Evolutionary conservation across 2,888 invertebrate genomes (phyloP).

Genomic region (Caenorhabditis parvicauda): DNA sequence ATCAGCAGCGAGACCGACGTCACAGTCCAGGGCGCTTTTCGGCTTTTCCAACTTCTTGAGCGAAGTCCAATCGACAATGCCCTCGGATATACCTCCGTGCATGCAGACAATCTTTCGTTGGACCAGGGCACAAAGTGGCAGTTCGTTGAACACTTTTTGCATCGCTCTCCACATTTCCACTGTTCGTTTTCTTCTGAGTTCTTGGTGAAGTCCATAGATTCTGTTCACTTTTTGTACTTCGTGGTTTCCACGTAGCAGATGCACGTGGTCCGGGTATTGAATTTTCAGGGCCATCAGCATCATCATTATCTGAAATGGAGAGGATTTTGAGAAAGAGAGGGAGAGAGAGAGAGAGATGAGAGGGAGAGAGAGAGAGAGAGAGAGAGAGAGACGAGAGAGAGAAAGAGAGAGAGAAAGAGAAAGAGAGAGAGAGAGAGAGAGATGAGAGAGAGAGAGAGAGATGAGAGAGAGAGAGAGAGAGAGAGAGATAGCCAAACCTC

Average conservation of each 20-base stretch:
- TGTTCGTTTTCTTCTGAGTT: slow-evolving; percentile 28
- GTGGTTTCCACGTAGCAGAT: slow-evolving; percentile 47
- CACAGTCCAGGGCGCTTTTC: slow-evolving; percentile 35
- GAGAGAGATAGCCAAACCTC: slow-evolving; percentile 37
- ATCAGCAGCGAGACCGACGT: slow-evolving; percentile 38
- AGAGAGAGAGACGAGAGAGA: too few species aligned
- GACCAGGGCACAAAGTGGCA: slow-evolving; percentile 46
- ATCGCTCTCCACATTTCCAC: slow-evolving; percentile 32
- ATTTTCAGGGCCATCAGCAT: slow-evolving; percentile 47
- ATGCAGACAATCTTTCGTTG: slow-evolving; percentile 41
- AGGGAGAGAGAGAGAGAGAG: background rate
- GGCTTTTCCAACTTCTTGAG: slow-evolving; percentile 41
- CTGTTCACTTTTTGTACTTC: slow-evolving; percentile 44
- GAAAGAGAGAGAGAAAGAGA: too few species aligned
- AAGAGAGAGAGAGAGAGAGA: background rate
- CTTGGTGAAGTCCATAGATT: slow-evolving; percentile 44
- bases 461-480: too few species aligned
- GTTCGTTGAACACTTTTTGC: slow-evolving; percentile 43
- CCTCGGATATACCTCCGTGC: slow-evolving; percentile 53
- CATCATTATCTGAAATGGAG: slow-evolving; percentile 22
- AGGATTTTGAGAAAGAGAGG: background rate
- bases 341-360: too few species aligned
- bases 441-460: too few species aligned
- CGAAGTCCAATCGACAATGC: slow-evolving; percentile 36
- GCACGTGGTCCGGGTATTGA: slow-evolving; percentile 29